Conservation (phyloP, 2,888 invertebrate genomes). For the Cyclophora albipunctata region DNA sequence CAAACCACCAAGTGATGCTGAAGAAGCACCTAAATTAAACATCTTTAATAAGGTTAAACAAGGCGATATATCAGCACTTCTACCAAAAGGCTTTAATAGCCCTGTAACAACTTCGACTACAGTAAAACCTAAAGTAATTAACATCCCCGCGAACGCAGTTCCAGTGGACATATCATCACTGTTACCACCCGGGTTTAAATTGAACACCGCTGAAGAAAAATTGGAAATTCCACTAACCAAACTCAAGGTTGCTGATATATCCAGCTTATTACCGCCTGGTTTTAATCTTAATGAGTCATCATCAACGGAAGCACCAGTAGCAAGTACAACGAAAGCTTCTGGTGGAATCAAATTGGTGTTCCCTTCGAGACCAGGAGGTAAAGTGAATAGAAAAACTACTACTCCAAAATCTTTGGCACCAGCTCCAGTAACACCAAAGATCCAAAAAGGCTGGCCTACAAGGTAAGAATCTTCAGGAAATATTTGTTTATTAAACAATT, state of each 20-base stretch:
- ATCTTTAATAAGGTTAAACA: slow-evolving; percentile 44
- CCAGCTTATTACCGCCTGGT: slow-evolving; percentile 78
- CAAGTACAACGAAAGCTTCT: slow-evolving; percentile 53
- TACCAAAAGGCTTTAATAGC: slow-evolving; percentile 78
- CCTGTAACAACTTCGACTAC: slow-evolving; percentile 34
- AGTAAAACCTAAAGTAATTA: slow-evolving; percentile 37
- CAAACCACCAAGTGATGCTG: slow-evolving; percentile 55
- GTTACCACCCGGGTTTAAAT: slow-evolving; percentile 77
- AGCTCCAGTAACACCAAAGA: slow-evolving; percentile 74
- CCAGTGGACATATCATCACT: slow-evolving; percentile 76
- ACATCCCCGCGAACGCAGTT: slow-evolving; percentile 35
- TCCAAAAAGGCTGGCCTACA: slow-evolving; percentile 89
- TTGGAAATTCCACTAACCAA: slow-evolving; percentile 30
- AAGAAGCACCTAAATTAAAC: slow-evolving; percentile 33
- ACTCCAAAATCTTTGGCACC: slow-evolving; percentile 75
- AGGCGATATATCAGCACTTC: slow-evolving; percentile 73
- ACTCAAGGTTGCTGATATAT: slow-evolving; percentile 67
- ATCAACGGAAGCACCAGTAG: slow-evolving; percentile 18
- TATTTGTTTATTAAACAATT: not conserved
- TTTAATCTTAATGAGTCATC: slow-evolving; percentile 59
- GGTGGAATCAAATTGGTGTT: slow-evolving; percentile 82
- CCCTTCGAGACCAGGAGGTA: slow-evolving; percentile 84
- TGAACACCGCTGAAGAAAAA: slow-evolving; percentile 38
- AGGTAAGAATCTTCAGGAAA: slow-evolving; percentile 64
- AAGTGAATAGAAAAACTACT: slow-evolving; percentile 74